Conservation (phyloP, 2,113 vertebrate genomes). For the Colinus virginianus region DNA sequence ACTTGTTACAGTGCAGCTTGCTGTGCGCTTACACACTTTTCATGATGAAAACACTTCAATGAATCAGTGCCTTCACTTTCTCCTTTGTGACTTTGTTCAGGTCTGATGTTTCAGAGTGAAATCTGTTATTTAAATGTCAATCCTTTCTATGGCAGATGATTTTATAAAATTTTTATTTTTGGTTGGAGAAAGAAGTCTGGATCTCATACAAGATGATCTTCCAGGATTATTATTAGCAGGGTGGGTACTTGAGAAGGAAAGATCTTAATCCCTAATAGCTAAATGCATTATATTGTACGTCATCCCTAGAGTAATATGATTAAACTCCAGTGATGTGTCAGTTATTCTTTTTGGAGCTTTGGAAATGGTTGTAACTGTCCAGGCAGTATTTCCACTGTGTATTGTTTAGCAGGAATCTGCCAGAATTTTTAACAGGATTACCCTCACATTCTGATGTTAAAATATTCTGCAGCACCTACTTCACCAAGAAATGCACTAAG, state of each 20-base stretch:
- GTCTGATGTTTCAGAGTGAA: background rate
- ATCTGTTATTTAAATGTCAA: background rate
- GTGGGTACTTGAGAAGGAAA: background rate
- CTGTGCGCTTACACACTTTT: background rate
- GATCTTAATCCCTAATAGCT: background rate
- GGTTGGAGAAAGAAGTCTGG: background rate
- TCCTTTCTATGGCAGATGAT: background rate
- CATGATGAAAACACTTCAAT: background rate
- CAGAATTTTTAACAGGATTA: background rate
- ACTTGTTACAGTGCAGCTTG: background rate
- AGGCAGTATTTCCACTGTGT: background rate
- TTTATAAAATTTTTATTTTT: background rate
- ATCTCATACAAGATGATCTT: background rate
- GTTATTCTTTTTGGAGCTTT: background rate
- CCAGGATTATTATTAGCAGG: background rate
- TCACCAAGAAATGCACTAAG: slow-evolving; percentile 1
- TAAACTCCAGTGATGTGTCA: background rate
- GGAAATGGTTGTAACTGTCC: slow-evolving; percentile 8
- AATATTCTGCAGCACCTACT: background rate
- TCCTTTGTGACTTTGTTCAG: background rate
- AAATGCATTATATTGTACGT: background rate
- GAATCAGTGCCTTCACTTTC: background rate
- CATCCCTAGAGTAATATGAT: background rate
- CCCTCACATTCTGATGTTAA: background rate
- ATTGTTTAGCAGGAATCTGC: background rate